Base-by-base conservation (phyloP, 2,113 vertebrate genomes). In the Ellobius talpinus region DNA sequence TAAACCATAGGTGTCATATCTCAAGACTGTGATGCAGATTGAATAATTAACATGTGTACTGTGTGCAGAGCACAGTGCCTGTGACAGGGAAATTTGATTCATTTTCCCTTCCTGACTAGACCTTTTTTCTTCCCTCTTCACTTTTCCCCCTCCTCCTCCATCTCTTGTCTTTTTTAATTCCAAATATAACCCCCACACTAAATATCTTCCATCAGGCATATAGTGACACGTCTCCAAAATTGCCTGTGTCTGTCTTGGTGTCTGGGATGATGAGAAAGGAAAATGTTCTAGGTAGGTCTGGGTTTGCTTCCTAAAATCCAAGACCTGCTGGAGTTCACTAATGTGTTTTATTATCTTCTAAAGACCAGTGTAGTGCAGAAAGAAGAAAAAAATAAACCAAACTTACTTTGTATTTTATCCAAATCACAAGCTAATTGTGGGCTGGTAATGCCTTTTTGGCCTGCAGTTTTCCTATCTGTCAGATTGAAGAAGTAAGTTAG, bases 1-100 rank as follows among this genome's bases (percentile, higher is more conserved):
- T 70, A 93, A 88, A 87, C 72, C 29, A 90, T 77, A 66, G 39
- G 65, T 90, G 70, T 96, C 91, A 88, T 24, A 84, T 91, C 55
- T 93, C 86, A 93, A 61, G 58, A 90, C 55, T 87, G 42, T 39
- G 74, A 29, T 84, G 58, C 52, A 81, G 66, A 78, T 87, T n/a
- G 85, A 81, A 87, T 93, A 42, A 95, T 90, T 73, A 65, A 58
- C 29, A 66, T 47, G 65, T 84, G 26, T 87, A 36, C 21, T 63
- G 70, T 72, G 26, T 85, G 74, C 11, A 26, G 72, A 92, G 21
- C 12, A 90, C 42, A 29, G 36, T 77, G 81, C 8, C 47, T 68
- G 6, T 58, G 55, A 65, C 1, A 1, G 29, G 17, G 47, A 47
- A 72, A 45, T 90, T 76, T 79, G 90, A 26, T 86, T 24, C 1